Conservation (phyloP, 2,797 vertebrate genomes). For the Hemitrygon akajei region DNA sequence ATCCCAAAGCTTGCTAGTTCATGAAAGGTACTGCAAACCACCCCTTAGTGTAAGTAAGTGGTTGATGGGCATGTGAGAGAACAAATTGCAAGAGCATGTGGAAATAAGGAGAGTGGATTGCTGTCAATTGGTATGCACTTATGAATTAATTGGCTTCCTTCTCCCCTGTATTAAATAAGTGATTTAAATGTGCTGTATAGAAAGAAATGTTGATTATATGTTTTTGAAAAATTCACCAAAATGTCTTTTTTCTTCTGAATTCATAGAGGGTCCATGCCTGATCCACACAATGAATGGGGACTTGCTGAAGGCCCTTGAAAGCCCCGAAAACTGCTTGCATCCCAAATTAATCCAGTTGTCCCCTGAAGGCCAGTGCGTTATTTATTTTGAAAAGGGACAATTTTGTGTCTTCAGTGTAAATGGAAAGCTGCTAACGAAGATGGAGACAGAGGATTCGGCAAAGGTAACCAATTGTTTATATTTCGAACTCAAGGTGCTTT, state of each 20-base stretch:
- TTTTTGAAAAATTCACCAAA: not conserved
- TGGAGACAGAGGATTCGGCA: constrained; percentile 80
- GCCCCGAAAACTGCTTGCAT: constrained; percentile 64
- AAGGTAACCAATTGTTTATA: constrained; percentile 61
- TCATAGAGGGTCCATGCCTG: constrained; percentile 87
- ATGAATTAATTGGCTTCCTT: no score
- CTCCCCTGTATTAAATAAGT: not conserved
- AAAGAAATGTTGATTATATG: not conserved
- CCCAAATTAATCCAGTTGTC: constrained; percentile 88
- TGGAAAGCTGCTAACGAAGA: constrained; percentile 77
- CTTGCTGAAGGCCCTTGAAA: constrained; percentile 83
- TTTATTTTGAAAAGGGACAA: constrained; percentile 85
- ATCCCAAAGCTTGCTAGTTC: no score
- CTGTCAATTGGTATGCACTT: no score
- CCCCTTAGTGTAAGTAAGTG: no score
- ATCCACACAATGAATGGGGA: constrained; percentile 99
- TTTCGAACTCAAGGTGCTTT: not conserved
- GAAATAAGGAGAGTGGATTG: no score
- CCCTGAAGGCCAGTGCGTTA: constrained; percentile 83
- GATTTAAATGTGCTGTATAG: not conserved
- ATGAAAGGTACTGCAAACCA: no score
- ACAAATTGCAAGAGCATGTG: no score
- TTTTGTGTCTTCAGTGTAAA: constrained; percentile 92
- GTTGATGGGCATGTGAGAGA: no score
- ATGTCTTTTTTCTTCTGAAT: not conserved